Conservation (phyloP, 2,797 vertebrate species). For the Lemur catta region DNA sequence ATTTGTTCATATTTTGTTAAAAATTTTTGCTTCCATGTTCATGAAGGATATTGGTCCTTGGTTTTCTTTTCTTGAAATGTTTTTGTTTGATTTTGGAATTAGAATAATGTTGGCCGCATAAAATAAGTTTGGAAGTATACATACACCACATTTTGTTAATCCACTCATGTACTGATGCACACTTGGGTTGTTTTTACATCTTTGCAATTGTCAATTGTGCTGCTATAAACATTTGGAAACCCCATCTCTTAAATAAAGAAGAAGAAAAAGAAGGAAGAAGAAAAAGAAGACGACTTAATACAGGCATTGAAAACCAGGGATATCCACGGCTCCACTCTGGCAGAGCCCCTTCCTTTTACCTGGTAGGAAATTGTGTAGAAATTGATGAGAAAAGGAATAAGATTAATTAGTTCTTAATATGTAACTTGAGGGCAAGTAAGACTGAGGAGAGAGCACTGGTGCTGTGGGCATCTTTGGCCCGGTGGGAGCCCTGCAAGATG, state of each 20-base stretch:
- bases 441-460: background rate
- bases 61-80: background rate
- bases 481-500: fast-evolving
- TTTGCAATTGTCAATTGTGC: no score
- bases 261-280: background rate
- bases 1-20: background rate
- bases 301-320: background rate
- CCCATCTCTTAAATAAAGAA: background rate
- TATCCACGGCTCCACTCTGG: background rate
- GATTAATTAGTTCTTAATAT: background rate
- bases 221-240: no score
- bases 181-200: no score
- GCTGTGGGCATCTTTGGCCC: background rate
- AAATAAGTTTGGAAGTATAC: background rate
- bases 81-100: background rate
- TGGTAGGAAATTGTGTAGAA: background rate
- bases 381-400: background rate
- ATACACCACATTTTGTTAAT: no score
- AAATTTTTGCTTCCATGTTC: background rate
- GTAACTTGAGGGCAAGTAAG: background rate
- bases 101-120: background rate
- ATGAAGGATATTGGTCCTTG: background rate
- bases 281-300: background rate
- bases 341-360: background rate
- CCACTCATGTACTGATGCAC: no score